Conservation (phyloP, 1,140 invertebrate genomes). For the Theocolax elegans region DNA sequence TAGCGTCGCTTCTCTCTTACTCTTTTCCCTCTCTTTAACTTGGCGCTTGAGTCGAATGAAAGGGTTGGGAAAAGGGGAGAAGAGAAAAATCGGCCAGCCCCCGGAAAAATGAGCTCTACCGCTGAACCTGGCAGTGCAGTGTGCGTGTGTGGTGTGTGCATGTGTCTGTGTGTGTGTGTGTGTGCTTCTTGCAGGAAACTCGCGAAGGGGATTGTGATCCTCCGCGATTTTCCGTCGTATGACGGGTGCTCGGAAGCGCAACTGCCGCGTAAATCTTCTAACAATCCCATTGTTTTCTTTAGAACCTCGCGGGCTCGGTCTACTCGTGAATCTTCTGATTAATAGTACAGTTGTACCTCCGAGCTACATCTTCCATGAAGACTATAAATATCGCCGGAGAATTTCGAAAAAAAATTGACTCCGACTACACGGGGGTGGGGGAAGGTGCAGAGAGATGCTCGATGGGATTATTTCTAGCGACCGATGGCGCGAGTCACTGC, state of each 20-base stretch:
- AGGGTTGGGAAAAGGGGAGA: too few species aligned
- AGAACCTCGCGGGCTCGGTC: not conserved
- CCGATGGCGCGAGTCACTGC: not conserved
- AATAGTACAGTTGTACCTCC: slow-evolving; percentile 30
- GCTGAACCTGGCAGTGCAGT: too few species aligned
- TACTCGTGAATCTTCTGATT: slow-evolving; percentile 14
- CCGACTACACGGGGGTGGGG: too few species aligned
- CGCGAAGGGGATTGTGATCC: not conserved
- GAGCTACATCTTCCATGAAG: not conserved
- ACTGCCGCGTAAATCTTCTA: slow-evolving; percentile 33
- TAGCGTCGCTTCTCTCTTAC: not conserved
- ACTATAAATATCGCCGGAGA: slow-evolving; percentile 22
- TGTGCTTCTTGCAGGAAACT: too few species aligned
- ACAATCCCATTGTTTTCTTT: slow-evolving; percentile 35
- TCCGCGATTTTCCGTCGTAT: not conserved
- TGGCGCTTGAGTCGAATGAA: not conserved
- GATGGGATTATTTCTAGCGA: slow-evolving; percentile 9
- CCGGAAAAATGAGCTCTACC: too few species aligned
- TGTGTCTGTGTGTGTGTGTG: too few species aligned
- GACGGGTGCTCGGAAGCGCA: slow-evolving; percentile 17
- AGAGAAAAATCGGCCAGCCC: too few species aligned
- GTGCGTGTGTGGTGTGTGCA: too few species aligned
- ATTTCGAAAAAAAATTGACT: not conserved
- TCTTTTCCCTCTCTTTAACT: not conserved
- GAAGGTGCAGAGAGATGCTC: too few species aligned